Evolutionary conservation across 2,797 vertebrate genomes (phyloP).

Genomic region (Mareca strepera): DNA sequence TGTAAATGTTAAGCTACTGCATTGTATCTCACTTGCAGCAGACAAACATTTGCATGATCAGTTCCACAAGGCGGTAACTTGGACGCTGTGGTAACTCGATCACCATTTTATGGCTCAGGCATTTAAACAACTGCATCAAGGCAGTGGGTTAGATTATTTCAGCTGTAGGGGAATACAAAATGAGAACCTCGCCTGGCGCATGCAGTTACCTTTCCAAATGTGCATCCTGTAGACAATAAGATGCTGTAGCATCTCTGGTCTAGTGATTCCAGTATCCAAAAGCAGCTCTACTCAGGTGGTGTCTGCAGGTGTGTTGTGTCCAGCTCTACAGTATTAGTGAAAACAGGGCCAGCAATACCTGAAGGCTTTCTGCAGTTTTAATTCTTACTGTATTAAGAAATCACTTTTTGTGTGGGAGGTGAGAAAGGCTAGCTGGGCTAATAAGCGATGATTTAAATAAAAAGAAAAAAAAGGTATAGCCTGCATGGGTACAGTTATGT

Average conservation of each 20-base stretch:
- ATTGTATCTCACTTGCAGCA: neutral
- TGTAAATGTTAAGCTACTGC: neutral
- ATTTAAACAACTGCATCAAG: neutral
- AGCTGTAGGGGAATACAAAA: neutral
- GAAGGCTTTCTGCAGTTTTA: neutral
- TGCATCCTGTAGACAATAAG: neutral
- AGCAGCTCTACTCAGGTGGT: neutral
- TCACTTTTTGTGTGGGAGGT: conserved; percentile 46
- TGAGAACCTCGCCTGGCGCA: neutral
- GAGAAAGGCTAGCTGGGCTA: conserved; percentile 55
- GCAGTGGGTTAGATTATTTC: neutral
- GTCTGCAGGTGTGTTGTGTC: neutral
- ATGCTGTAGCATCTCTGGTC: neutral
- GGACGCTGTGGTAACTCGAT: neutral
- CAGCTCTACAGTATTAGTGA: neutral
- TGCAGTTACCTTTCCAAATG: neutral
- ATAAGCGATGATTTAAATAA: conserved; percentile 28
- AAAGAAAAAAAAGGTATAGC: neutral
- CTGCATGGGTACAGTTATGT: conserved; percentile 68
- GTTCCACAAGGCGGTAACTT: neutral
- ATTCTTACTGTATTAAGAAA: conserved; percentile 29
- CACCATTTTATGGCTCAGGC: neutral
- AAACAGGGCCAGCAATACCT: neutral
- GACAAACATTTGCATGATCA: neutral
- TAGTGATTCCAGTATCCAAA: neutral